Base-by-base conservation (phyloP, 2,888 invertebrate genomes). In the Chaetogeoica ovagalla region DNA sequence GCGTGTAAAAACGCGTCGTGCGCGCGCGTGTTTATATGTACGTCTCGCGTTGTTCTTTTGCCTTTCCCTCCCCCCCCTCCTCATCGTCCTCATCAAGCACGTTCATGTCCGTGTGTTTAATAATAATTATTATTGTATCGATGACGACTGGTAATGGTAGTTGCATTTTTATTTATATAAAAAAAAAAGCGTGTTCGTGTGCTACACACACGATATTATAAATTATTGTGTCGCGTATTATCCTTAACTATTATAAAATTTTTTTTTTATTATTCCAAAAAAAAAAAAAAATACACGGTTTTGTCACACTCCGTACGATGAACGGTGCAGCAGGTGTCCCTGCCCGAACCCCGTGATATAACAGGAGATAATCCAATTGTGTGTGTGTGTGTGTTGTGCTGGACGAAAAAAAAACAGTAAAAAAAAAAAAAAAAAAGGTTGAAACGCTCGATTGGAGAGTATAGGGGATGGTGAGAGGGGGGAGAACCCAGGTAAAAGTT, bases 331-430 rank as follows among this genome's bases (percentile, higher is more conserved):
- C 17, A 69, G 70, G 30, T 48, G 62, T 62, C 7, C 43, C 43
- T 62, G 48, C 21, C 30, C 30, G 30, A 30, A 30, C 4, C 30
- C 30, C 30, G 30, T 30, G 30, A 23, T 59, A 59, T 21, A 21
- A 23, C 63, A 43, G 62, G 23, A 79, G 79, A 79, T 79, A 79
- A 79, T 79, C 79, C 79, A 71, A 79, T 79, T 79, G 79, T 79
- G 77, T 77, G 30, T 30, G 30, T 30, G 30, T 30, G 30, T 30
- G 30, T 30, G 69, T 30, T 30, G 69, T 30, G 30, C 4, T 4
- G 30, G 30, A 30, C 30, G 30, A 30, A 30, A 30, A 30, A 30
- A 30, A 30, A 30, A 30, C 52, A 21, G 55, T n/a, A n/a, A 13
- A 71, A 63, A 65, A 57, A 6, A 39, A 43, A 66, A 75, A 65